Base-by-base conservation (phyloP, 2,888 invertebrate genomes). In the Phaonia tiefii region DNA sequence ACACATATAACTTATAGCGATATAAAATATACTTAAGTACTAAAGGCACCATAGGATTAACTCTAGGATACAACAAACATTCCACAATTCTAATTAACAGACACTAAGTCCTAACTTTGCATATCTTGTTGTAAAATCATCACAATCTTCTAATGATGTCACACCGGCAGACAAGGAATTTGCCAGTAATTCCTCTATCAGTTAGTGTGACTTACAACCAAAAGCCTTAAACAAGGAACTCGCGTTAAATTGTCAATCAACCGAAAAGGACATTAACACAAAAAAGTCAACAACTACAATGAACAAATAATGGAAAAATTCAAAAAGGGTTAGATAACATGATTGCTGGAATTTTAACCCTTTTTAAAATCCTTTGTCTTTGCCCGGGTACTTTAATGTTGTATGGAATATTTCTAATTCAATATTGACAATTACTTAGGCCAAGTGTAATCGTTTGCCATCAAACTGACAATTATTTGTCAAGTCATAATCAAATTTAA, bases 351-450 rank as follows among this genome's bases (percentile, higher is more conserved):
- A 46, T 66, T 51, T 49, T 58, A 51, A 58, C 39, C 70, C 26
- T 63, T 69, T 37, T 25, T 5, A 17, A 73, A 80, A 80, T 71
- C 54, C 49, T 42, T 44, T 42, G 15, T 10, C 7, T 10, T 54
- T 54, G 49, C 4, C 20, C 1, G 2, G 17, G 25, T 25, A 11
- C 13, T 31, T 31, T 5, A 31, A 31, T 8, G 31, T 31, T 39
- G 67, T 17, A 42, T 26, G 69, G 58, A 75, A 78, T 72, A 81
- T 78, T 78, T 81, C 75, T 75, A 84, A 84, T 84, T 83, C 85
- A 85, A 85, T 85, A 85, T 85, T 85, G 86, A 86, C 89, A 89
- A 89, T 89, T 89, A 85, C 84, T 84, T 85, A 84, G 79, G 82
- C 83, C 83, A 83, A 82, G 82, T 83, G 83, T 74, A 80, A 78